Conservation (phyloP, 2,797 vertebrate genomes). For the Brachyalestes nurse region DNA sequence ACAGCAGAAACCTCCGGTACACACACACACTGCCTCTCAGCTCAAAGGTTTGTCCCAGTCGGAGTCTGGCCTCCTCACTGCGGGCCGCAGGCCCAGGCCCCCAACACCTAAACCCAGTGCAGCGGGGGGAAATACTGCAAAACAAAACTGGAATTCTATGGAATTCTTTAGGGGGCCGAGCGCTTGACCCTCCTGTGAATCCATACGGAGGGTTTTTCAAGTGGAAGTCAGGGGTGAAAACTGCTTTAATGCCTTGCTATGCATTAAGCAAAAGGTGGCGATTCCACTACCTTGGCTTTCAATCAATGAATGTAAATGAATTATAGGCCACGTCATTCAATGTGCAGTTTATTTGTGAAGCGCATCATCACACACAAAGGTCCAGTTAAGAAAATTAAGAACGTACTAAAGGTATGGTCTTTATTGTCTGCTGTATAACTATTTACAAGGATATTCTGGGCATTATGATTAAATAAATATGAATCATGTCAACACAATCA, state of each 20-base stretch:
- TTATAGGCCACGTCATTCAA: no score
- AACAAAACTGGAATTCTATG: slow-evolving; percentile 19
- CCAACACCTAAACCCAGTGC: slow-evolving; percentile 24
- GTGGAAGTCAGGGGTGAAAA: neutral
- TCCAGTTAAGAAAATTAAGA: no score
- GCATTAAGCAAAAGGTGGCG: neutral
- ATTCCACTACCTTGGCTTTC: neutral
- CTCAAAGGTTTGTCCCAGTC: slow-evolving; percentile 49
- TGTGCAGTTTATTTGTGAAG: no score
- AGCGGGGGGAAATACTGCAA: neutral
- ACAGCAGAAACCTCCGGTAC: slow-evolving; percentile 41
- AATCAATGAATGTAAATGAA: no score
- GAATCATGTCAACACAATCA: no score
- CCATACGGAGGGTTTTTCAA: slow-evolving; percentile 6
- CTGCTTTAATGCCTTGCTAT: no score
- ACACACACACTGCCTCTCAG: slow-evolving; percentile 40
- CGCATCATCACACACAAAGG: no score
- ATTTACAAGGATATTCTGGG: no score
- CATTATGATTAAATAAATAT: no score
- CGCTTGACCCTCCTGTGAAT: slow-evolving; percentile 10
- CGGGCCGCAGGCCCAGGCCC: slow-evolving; percentile 17
- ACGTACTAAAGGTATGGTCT: no score
- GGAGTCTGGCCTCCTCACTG: slow-evolving; percentile 37
- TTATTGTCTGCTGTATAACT: no score
- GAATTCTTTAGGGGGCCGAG: slow-evolving; percentile 8